Percentiles rank a stretch among this genome's conserved stretches.
phyloP scores from a whole-genome alignment of 2,113 vertebrate species.

The Lichenostomus cassidix region DNA sequence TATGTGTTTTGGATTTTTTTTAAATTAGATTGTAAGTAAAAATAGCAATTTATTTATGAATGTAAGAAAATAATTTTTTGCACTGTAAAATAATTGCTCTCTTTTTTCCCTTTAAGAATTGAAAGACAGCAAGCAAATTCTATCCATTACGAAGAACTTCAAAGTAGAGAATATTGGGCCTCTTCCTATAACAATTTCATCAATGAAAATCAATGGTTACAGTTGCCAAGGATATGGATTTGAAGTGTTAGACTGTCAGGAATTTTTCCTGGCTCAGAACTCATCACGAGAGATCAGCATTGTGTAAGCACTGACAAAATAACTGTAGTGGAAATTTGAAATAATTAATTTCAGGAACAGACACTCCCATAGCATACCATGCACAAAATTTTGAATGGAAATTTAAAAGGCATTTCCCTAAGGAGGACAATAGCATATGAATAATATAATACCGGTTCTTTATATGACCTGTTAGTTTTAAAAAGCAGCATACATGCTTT shows the following conservation, averaged over 20 bases:
- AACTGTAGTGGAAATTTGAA: slow-evolving; percentile 2
- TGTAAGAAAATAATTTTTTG: not conserved
- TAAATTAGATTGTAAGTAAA: not conserved
- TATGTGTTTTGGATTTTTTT: not conserved
- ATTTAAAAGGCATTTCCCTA: not conserved
- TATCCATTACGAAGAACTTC: slow-evolving; percentile 91
- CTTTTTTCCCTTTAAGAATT: slow-evolving; percentile 74
- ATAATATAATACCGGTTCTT: not conserved
- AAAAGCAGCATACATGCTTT: not conserved
- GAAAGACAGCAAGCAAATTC: slow-evolving; percentile 89
- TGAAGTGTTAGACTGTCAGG: slow-evolving; percentile 89
- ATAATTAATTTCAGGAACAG: not conserved
- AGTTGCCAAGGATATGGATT: slow-evolving; percentile 96
- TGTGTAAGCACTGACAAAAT: slow-evolving; percentile 78
- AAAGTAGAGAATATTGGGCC: slow-evolving; percentile 96
- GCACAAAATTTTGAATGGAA: not conserved
- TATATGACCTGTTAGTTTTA: not conserved
- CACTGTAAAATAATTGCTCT: not conserved
- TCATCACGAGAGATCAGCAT: slow-evolving; percentile 92
- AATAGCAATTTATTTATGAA: not conserved
- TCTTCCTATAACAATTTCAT: slow-evolving; percentile 90
- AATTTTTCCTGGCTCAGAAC: slow-evolving; percentile 88
- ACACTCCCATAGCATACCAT: not conserved
- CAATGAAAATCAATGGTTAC: slow-evolving; percentile 96
- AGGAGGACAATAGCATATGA: not conserved